Evolutionary conservation across 1,140 invertebrate species (phyloP), one percentile per base, ranked within the genome.

Genomic region (Bombus terrestris): DNA sequence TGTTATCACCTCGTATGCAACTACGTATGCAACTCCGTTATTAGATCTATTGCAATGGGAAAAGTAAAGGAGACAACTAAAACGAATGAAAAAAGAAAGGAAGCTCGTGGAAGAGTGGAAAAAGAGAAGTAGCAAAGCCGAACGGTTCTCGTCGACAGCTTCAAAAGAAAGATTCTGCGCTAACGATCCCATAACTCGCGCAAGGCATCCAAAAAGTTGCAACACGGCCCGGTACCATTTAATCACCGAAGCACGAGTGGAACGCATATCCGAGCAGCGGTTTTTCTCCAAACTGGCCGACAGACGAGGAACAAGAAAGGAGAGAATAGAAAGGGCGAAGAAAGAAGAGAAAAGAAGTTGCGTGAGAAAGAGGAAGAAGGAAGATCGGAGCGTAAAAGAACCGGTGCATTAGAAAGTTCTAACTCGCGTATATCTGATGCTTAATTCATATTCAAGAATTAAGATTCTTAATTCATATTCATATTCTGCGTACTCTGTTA

Each of bases 151-250:
- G 35, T 57, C 71, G 39, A 47, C 81, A 35, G 10, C 9, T n/a
- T 47, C 18, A 8, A 41, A 75, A 43, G 41, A 41, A 64, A 77
- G 32, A 77, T 57, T 69, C 35, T 39, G 59, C 73, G 73, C 43
- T 77, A 77, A 83, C 81, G 74, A 83, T 77, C 59, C 81, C 73
- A 77, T 66, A 76, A 76, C 81, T 76, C 81, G 81, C 66, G 35
- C 78, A 12, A 80, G 66, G 43, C 35, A 71, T 81, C 43, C 66
- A 53, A 47, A 39, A 53, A 71, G 22, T 25, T 28, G 78, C 72
- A 35, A 37, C 57, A 15, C 15, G 81, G 62, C 37, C 64, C n/a
- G 41, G 35, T 57, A 83, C 73, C 43, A 53, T 83, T 83, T 83
- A 83, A 83, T 77, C 62, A 57, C 22, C 69, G 71, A 74, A 68